Percentiles rank a stretch among this genome's conserved stretches.
These are phyloP conservation scores for Melikaiella ostensackeni DNA, from an alignment of 2,888 invertebrate genomes.

Conservation along the genomic window DNA sequence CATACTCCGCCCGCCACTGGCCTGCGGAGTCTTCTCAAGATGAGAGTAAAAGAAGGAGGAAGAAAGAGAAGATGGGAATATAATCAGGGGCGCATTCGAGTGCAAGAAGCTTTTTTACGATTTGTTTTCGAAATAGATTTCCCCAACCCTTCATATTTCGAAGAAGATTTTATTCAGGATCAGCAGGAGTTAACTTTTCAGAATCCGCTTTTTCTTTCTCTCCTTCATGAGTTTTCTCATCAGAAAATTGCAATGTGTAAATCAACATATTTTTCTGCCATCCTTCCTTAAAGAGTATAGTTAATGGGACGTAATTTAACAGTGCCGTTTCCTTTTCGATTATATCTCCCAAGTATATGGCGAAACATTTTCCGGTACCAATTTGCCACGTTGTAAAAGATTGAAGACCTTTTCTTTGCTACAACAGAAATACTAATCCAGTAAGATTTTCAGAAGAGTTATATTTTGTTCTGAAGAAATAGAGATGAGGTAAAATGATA, in stretches of 20 bases:
- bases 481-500: not conserved
- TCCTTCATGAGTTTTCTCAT: not conserved
- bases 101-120: slow-evolving; percentile 11
- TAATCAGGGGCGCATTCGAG: slow-evolving; percentile 36
- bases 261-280: slow-evolving; percentile 7
- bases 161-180: too few relatives aligned
- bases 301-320: slow-evolving; percentile 36
- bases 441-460: not conserved
- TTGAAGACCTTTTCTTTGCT: slow-evolving; percentile 9
- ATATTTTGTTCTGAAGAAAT: slow-evolving; percentile 5
- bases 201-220: not conserved
- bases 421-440: not conserved
- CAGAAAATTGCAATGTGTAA: slow-evolving; percentile 8
- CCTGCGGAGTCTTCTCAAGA: slow-evolving; percentile 26
- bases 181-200: not conserved
- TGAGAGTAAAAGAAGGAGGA: slow-evolving; percentile 46
- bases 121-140: not conserved
- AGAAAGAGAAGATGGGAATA: slow-evolving; percentile 34
- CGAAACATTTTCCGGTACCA: slow-evolving; percentile 38
- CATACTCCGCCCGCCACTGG: slow-evolving; percentile 65
- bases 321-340: slow-evolving; percentile 34
- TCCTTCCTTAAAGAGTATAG: slow-evolving; percentile 26
- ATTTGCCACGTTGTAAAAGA: slow-evolving; percentile 21
- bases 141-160: not conserved
- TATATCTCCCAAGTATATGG: slow-evolving; percentile 14